Percentiles rank a stretch among this genome's conserved stretches.
These are phyloP conservation scores for Ataeniobius toweri DNA, from an alignment of 2,797 vertebrate species.

Conservation along the genomic window DNA sequence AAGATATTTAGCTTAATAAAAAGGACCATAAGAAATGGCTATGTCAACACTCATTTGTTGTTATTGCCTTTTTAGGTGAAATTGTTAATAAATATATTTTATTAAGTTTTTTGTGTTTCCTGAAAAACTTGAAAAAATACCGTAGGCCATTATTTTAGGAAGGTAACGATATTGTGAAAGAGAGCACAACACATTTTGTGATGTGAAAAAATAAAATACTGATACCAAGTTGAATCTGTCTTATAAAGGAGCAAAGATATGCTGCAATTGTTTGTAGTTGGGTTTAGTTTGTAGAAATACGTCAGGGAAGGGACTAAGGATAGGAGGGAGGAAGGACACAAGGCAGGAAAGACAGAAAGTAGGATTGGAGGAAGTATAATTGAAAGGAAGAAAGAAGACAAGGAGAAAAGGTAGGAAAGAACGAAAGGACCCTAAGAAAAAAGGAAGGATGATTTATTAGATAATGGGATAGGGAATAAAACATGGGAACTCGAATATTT, in stretches of 20 bases:
- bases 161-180: background rate
- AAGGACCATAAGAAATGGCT: no score
- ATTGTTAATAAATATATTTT: no score
- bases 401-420: background rate
- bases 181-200: background rate
- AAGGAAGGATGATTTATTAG: background rate
- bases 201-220: background rate
- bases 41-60: no score
- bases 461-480: background rate
- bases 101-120: no score
- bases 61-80: no score
- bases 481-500: background rate
- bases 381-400: background rate
- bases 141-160: no score
- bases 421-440: background rate
- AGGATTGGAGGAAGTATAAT: background rate
- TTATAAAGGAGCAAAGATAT: background rate
- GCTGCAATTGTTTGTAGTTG: background rate
- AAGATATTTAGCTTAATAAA: no score
- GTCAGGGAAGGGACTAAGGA: background rate
- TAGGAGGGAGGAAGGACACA: background rate
- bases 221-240: background rate
- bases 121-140: no score
- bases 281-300: background rate
- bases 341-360: background rate